Conservation (phyloP, 2,888 invertebrate species). For the Lithodes maja region DNA sequence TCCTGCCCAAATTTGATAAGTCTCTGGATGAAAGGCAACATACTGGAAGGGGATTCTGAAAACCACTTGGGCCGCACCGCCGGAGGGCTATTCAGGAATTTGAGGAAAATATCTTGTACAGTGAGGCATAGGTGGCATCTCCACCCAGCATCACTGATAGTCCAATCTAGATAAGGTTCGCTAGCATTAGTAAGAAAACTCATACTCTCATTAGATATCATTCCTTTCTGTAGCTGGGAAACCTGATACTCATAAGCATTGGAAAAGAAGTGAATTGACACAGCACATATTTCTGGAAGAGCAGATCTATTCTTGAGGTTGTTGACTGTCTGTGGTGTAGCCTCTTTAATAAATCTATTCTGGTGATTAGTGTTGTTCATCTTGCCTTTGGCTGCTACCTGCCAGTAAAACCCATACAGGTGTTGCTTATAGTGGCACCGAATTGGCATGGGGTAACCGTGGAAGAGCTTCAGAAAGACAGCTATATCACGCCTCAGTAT, state of each 20-base stretch:
- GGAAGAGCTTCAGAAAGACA: constrained; percentile 62
- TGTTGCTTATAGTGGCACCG: constrained; percentile 50
- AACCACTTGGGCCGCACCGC: constrained; percentile 49
- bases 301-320: not conserved
- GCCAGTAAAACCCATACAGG: constrained; percentile 57
- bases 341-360: not conserved
- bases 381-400: not conserved
- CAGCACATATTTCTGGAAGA: constrained; percentile 48
- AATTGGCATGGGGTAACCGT: constrained; percentile 61
- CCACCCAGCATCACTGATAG: constrained; percentile 53
- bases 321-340: not conserved
- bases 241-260: constrained; percentile 64
- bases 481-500: constrained; percentile 54
- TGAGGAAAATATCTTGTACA: constrained; percentile 37
- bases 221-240: constrained; percentile 43
- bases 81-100: constrained; percentile 33
- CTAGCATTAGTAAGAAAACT: constrained; percentile 51
- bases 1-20: constrained; percentile 55
- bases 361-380: not conserved
- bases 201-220: constrained; percentile 37
- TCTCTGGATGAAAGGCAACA: constrained; percentile 57
- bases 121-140: constrained; percentile 61
- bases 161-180: constrained; percentile 60
- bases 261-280: constrained; percentile 57
- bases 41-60: constrained; percentile 43